Evolutionary conservation across 2,888 invertebrate genomes (phyloP).

Genomic region (Drosophila flavopinicola): DNA sequence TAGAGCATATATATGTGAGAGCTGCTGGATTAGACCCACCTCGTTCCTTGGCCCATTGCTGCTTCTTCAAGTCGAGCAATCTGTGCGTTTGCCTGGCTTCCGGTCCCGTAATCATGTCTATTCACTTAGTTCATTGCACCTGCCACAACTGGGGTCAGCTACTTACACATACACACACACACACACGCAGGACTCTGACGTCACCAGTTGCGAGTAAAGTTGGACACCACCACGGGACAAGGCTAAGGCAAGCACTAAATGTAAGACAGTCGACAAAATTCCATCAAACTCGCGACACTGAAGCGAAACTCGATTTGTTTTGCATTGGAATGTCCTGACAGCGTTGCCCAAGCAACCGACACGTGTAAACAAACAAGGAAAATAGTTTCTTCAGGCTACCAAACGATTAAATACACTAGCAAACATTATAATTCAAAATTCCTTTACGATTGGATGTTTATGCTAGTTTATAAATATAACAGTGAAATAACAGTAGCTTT

Average conservation of each 20-base stretch:
- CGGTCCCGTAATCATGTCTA: slow-evolving; percentile 81
- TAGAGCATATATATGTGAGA: too few relatives aligned
- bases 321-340: slow-evolving; percentile 73
- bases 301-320: slow-evolving; percentile 60
- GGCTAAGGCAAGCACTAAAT: slow-evolving; percentile 62
- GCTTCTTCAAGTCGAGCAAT: slow-evolving; percentile 93
- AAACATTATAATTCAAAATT: not conserved
- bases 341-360: slow-evolving; percentile 64
- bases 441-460: too few relatives aligned
- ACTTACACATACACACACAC: slow-evolving; percentile 7
- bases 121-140: slow-evolving; percentile 66
- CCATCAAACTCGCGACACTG: slow-evolving; percentile 54
- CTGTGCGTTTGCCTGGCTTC: slow-evolving; percentile 85
- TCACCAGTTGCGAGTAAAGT: not conserved
- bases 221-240: slow-evolving; percentile 53
- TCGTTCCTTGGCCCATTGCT: slow-evolving; percentile 97
- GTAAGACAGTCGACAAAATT: slow-evolving; percentile 53
- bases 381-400: too few relatives aligned
- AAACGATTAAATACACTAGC: not conserved
- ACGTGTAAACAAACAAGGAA: slow-evolving; percentile 45
- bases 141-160: slow-evolving; percentile 21
- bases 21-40: slow-evolving; percentile 86
- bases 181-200: slow-evolving; percentile 5
- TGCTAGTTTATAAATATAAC: too few relatives aligned
- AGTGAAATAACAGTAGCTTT: too few relatives aligned